Evolutionary conservation across 2,888 invertebrate genomes (phyloP).

Genomic region (Diabrotica balteata): DNA sequence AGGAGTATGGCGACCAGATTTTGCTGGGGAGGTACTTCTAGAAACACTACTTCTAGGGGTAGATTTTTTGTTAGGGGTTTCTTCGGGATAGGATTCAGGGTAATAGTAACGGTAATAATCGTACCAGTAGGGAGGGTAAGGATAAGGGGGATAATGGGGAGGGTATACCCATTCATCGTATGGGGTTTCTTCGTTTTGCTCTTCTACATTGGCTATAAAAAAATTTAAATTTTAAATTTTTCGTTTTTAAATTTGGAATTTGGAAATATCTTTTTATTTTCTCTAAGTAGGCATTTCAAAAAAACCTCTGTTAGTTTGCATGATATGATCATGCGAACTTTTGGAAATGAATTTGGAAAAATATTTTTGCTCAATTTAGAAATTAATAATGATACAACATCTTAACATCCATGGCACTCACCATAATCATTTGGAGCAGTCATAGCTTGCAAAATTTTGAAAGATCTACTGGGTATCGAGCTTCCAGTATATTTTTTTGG

Average conservation of each 20-base stretch:
- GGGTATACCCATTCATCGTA: conserved; percentile 50
- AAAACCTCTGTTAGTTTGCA: conserved; percentile 14
- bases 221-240: conserved; percentile 23
- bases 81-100: conserved; percentile 36
- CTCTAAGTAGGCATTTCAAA: conserved; percentile 45
- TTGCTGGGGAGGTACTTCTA: conserved; percentile 18
- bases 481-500: conserved; percentile 79
- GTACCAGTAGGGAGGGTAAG: conserved; percentile 46
- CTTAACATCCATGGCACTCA: conserved; percentile 55
- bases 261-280: conserved; percentile 17
- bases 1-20: conserved; percentile 26
- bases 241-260: conserved; percentile 27
- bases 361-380: conserved; percentile 24
- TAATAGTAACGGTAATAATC: conserved; percentile 47
- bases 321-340: conserved; percentile 27
- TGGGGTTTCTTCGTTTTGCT: conserved; percentile 50
- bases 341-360: conserved; percentile 26
- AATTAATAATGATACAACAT: conserved; percentile 6
- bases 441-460: conserved; percentile 82
- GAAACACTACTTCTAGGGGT: conserved; percentile 27
- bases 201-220: conserved; percentile 60
- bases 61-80: conserved; percentile 29
- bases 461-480: conserved; percentile 81
- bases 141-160: conserved; percentile 16
- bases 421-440: conserved; percentile 64